Evolutionary conservation across 2,113 vertebrate species (phyloP).

Genomic region (Percopsis transmontana): DNA sequence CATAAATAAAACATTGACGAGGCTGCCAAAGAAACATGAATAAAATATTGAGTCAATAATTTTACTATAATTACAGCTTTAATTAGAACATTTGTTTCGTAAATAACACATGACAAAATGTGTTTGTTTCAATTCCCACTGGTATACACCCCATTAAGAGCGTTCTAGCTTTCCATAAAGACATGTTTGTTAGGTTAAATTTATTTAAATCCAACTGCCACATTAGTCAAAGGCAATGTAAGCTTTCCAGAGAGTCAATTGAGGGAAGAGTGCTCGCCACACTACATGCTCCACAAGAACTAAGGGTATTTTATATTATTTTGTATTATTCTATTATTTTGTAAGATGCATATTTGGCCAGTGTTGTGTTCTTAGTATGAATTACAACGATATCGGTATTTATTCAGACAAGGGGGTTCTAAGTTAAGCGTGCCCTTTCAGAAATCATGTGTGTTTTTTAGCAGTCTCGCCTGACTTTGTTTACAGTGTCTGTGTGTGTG

Average conservation of each 20-base stretch:
- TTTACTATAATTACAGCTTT: not conserved
- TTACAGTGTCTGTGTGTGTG: too few species aligned
- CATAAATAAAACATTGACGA: slow-evolving; percentile 52
- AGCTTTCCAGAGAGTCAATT: not conserved
- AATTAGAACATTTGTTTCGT: slow-evolving; percentile 13
- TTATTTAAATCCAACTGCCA: not conserved
- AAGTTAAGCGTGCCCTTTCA: too few species aligned
- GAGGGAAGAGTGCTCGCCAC: not conserved
- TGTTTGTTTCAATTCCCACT: not conserved
- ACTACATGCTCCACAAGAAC: not conserved
- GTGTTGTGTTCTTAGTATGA: too few species aligned
- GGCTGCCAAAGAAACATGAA: slow-evolving; percentile 33
- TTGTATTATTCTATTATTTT: not conserved
- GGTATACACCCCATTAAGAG: slow-evolving; percentile 12
- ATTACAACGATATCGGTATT: too few species aligned
- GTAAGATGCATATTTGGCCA: too few species aligned
- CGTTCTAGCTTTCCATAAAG: slow-evolving; percentile 20
- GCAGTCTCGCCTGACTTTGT: too few species aligned
- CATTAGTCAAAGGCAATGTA: slow-evolving; percentile 13
- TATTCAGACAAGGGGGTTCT: too few species aligned
- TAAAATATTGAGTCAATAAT: slow-evolving; percentile 6
- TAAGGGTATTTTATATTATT: not conserved
- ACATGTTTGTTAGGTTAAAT: slow-evolving; percentile 1
- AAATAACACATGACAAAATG: slow-evolving; percentile 9
- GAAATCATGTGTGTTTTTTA: too few species aligned